Evolutionary conservation across 2,113 vertebrate genomes (phyloP).

Genomic region (Tachysurus fulvidraco): DNA sequence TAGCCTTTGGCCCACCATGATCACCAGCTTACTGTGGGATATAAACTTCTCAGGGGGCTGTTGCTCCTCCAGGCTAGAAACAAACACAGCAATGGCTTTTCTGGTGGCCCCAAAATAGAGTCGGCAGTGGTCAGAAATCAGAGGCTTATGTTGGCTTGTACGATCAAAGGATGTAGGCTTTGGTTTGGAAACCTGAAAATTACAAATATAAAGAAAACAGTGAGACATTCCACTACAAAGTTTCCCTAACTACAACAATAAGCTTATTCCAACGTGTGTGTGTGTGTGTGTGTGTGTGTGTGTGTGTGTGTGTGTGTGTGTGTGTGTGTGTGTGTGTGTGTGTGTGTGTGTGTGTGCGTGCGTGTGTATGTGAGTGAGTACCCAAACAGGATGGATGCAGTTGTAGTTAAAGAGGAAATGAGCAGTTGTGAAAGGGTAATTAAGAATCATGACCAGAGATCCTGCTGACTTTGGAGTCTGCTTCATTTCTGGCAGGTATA

Average conservation of each 20-base stretch:
- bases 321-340: not conserved
- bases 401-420: constrained; percentile 30
- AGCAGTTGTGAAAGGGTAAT: constrained; percentile 18
- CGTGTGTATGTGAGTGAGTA: not conserved
- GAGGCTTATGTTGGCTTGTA: constrained; percentile 47
- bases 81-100: constrained; percentile 80
- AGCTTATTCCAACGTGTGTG: not conserved
- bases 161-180: not conserved
- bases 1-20: constrained; percentile 90
- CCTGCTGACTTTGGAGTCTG: not conserved
- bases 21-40: constrained; percentile 89
- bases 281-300: not conserved
- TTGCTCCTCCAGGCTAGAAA: constrained; percentile 69
- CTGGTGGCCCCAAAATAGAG: constrained; percentile 89
- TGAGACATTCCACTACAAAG: not conserved
- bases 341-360: not conserved
- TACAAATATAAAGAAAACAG: constrained; percentile 16
- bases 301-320: not conserved
- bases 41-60: constrained; percentile 87
- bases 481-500: constrained; percentile 54
- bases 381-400: constrained; percentile 20
- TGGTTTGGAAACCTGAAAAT: constrained; percentile 24
- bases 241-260: not conserved
- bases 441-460: not conserved
- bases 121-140: constrained; percentile 76